Evolutionary conservation across 64 coral and sea anemone species (phyloP).

Genomic region (Orbicella faveolata): DNA sequence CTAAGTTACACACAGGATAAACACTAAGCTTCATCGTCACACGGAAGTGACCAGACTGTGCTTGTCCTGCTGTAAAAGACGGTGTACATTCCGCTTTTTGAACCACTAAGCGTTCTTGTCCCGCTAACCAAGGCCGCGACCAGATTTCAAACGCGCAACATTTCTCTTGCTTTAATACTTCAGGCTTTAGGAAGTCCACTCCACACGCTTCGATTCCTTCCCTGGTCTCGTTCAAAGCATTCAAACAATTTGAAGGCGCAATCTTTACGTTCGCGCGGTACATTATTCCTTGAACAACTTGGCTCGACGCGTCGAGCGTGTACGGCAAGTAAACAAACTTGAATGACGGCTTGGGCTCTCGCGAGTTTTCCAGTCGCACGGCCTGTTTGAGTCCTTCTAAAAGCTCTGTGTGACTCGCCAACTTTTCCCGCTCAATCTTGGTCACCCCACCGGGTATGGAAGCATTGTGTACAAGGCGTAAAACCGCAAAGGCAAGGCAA

Average conservation of each 20-base stretch:
- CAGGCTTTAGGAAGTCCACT: constrained; percentile 9
- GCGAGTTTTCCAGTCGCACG: constrained; percentile 8
- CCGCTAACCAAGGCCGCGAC: constrained; percentile 8
- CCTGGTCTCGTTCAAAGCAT: constrained; percentile 11
- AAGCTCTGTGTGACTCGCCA: not conserved
- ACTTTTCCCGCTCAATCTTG: not conserved
- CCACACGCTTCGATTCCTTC: constrained; percentile 20
- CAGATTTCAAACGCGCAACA: constrained; percentile 8
- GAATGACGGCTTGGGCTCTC: constrained; percentile 9
- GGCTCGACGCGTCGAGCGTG: constrained; percentile 18
- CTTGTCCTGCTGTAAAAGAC: too few relatives aligned
- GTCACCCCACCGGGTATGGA: not conserved
- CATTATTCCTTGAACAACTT: constrained; percentile 14
- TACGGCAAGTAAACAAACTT: constrained; percentile 22
- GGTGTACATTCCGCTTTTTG: constrained; percentile 13
- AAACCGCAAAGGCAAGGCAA: not conserved
- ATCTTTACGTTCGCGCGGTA: constrained; percentile 8
- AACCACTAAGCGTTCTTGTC: not conserved
- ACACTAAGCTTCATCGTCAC: constrained; percentile 4
- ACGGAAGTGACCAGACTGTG: not conserved
- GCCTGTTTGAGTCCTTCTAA: constrained; percentile 6
- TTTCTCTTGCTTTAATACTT: not conserved
- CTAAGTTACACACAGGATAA: not conserved
- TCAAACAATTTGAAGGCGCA: constrained; percentile 6
- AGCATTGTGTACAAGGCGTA: not conserved